phyloP scores from a whole-genome alignment of 1,140 invertebrate genomes.

The Brachionus koreanus region DNA sequence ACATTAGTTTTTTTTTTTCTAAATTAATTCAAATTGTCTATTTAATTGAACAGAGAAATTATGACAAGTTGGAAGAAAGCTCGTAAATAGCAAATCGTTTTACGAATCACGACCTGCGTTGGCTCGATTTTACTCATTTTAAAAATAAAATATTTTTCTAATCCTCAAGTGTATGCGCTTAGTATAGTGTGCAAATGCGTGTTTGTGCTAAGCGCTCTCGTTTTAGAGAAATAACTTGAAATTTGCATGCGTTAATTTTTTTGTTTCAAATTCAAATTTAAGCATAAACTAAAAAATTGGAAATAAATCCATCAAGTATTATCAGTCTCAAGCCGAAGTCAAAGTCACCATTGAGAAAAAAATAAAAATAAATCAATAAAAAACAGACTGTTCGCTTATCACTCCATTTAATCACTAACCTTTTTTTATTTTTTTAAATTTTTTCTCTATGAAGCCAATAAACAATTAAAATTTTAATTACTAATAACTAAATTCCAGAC shows the following conservation, averaged over 20 bases:
- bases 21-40: neutral
- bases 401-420: too few species aligned
- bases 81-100: neutral
- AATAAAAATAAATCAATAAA: neutral
- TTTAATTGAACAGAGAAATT: neutral
- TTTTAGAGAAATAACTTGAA: neutral
- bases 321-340: neutral
- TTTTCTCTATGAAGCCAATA: neutral
- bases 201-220: neutral
- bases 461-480: neutral
- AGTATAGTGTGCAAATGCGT: neutral
- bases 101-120: neutral
- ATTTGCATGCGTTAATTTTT: conserved; percentile 28
- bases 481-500: neutral
- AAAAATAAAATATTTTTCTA: neutral
- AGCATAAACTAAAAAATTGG: neutral
- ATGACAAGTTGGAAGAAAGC: neutral
- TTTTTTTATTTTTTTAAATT: too few species aligned
- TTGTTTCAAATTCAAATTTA: neutral
- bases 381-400: too few species aligned
- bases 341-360: neutral
- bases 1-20: neutral
- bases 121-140: neutral
- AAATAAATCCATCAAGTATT: neutral
- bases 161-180: neutral